A percentile compares a stretch with the other conserved stretches of the same genome.
These are phyloP conservation scores for Poeciliopsis presidionis DNA, from an alignment of 2,797 vertebrate species.

Conservation along the genomic window DNA sequence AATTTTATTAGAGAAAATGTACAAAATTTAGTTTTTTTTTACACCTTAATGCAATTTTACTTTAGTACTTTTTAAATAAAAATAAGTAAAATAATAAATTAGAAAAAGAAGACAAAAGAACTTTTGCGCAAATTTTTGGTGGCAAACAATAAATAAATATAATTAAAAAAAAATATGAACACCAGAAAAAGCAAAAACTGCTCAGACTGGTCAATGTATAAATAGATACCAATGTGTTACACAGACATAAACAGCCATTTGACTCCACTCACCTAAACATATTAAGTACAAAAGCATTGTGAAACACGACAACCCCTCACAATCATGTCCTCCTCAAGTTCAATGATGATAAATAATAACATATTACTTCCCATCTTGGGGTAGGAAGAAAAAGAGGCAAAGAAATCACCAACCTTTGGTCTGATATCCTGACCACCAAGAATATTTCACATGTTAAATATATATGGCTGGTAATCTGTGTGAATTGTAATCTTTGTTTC, in stretches of 20 bases:
- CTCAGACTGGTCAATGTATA: background rate
- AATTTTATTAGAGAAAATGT: background rate
- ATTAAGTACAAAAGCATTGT: background rate
- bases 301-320: background rate
- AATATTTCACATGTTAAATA: background rate
- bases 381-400: background rate
- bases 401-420: background rate
- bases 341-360: background rate
- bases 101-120: background rate
- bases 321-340: background rate
- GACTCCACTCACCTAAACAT: background rate
- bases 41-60: background rate
- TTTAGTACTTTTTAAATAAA: background rate
- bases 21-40: background rate
- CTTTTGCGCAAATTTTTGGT: background rate
- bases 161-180: background rate
- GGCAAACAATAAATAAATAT: background rate
- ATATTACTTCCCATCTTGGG: background rate
- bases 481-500: background rate
- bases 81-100: background rate
- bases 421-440: background rate
- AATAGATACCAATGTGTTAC: background rate
- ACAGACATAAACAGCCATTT: background rate
- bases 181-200: background rate
- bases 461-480: background rate